These are phyloP conservation scores for Mizuhopecten yessoensis DNA, from an alignment of 1,140 invertebrate species.

Conservation along the genomic window DNA sequence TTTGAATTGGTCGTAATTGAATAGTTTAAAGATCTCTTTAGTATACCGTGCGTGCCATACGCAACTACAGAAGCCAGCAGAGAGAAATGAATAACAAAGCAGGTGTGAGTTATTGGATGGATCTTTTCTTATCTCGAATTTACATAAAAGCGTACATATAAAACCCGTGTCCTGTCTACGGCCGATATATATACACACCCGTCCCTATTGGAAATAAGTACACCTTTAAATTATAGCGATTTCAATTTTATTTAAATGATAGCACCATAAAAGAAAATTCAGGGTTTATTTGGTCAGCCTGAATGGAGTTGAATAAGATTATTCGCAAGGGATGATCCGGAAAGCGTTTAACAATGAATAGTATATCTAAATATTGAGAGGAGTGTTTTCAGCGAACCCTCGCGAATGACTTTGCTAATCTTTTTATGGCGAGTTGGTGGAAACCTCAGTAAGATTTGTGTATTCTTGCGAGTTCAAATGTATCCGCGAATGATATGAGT, in stretches of 20 bases:
- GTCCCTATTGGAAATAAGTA: background rate
- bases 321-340: background rate
- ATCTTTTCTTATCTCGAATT: background rate
- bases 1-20: conserved; percentile 24
- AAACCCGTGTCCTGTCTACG: background rate
- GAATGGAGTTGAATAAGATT: background rate
- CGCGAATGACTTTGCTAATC: too few species aligned
- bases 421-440: too few species aligned
- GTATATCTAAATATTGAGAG: background rate
- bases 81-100: background rate
- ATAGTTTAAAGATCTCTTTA: background rate
- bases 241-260: conserved; percentile 20
- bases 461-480: too few species aligned
- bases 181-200: background rate
- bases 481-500: too few species aligned
- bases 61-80: conserved; percentile 11
- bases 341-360: background rate
- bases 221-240: background rate
- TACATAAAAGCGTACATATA: background rate
- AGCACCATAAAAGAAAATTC: background rate
- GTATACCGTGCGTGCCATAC: background rate
- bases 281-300: background rate
- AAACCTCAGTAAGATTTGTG: too few species aligned
- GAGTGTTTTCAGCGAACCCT: background rate
- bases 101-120: background rate